phyloP scores from a whole-genome alignment of 2,797 vertebrate species.

The Muscicapa comitata region DNA sequence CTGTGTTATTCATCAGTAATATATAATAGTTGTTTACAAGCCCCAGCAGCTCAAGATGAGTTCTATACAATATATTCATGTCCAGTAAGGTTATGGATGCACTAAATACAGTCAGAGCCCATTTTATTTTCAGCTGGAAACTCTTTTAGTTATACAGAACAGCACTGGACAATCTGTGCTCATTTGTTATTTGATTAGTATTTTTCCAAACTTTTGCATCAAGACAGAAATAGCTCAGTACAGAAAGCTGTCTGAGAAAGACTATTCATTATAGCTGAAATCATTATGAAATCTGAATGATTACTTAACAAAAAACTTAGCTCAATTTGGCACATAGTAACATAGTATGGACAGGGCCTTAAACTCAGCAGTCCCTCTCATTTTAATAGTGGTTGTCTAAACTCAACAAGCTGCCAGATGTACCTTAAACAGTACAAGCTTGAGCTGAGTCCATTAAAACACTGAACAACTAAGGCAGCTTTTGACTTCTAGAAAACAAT shows the following conservation, averaged over 20 bases:
- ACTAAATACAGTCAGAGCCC: background rate
- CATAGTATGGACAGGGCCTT: background rate
- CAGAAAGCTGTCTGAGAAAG: background rate
- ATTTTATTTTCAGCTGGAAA: background rate
- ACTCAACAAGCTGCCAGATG: background rate
- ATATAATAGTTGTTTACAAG: background rate
- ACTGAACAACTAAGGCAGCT: background rate
- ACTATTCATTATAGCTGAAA: background rate
- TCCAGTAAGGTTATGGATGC: background rate
- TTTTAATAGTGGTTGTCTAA: background rate
- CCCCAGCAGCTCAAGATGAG: background rate
- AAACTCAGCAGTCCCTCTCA: background rate
- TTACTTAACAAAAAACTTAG: background rate
- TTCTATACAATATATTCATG: background rate
- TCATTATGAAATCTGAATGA: background rate
- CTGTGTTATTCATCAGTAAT: background rate
- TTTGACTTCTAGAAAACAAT: background rate
- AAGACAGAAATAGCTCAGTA: background rate
- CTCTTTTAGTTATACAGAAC: background rate
- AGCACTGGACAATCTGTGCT: background rate
- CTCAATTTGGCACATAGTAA: accelerated
- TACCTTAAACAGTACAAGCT: background rate
- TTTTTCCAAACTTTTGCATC: background rate
- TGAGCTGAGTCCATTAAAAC: background rate
- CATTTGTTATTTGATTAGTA: background rate